These are phyloP conservation scores for Ptyas mucosa DNA, from an alignment of 2,113 vertebrate genomes.

Conservation along the genomic window DNA sequence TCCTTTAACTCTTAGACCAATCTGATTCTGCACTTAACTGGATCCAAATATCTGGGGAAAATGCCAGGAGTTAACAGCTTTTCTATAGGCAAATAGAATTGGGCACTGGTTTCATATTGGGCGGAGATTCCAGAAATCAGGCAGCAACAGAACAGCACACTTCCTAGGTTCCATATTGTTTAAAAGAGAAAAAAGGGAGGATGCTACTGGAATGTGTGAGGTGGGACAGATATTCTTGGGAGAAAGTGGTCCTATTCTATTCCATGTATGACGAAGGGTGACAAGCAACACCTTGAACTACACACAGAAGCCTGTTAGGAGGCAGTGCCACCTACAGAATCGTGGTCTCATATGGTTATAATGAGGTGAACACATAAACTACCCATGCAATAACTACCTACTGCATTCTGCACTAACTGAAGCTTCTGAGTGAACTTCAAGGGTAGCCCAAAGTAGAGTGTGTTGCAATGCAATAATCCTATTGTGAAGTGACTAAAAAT, in stretches of 20 bases:
- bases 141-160: not conserved
- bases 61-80: not conserved
- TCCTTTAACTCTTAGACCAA: not conserved
- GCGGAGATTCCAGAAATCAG: not conserved
- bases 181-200: not conserved
- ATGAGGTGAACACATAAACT: not conserved
- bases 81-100: not conserved
- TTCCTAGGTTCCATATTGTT: not conserved
- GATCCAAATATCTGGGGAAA: not conserved
- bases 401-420: not conserved
- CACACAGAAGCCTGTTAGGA: not conserved
- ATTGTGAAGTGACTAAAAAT: not conserved
- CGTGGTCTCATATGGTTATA: not conserved
- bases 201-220: not conserved
- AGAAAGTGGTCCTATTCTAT: not conserved
- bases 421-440: not conserved
- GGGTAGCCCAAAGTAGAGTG: not conserved
- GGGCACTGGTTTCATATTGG: not conserved
- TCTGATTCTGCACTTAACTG: not conserved
- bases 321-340: not conserved
- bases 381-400: not conserved
- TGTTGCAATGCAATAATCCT: not conserved
- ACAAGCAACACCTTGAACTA: not conserved
- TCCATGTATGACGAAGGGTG: not conserved
- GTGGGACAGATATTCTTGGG: not conserved